phyloP scores from a whole-genome alignment of 2,113 vertebrate species.

The Rana temporaria region DNA sequence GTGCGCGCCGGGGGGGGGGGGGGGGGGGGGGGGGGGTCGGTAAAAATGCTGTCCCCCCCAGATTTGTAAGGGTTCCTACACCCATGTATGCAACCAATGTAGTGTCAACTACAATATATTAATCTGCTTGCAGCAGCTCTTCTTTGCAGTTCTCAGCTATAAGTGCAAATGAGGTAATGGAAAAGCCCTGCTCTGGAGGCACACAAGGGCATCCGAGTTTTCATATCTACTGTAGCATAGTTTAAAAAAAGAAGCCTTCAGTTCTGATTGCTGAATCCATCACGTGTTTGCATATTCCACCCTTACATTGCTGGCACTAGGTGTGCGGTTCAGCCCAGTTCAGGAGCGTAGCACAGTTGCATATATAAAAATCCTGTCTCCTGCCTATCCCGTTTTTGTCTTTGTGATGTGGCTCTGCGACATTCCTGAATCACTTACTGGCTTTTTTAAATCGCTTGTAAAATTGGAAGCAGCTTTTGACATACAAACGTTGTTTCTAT shows the following conservation, averaged over 20 bases:
- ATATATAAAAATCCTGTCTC: slow-evolving; percentile 5
- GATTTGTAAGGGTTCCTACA: no score
- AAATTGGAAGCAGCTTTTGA: slow-evolving; percentile 50
- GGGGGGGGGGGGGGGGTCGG: no score
- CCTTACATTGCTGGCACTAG: neutral
- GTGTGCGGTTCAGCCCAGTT: slow-evolving; percentile 36
- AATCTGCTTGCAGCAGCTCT: slow-evolving; percentile 3
- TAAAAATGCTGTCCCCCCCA: no score
- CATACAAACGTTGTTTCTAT: slow-evolving; percentile 43
- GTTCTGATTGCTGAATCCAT: neutral
- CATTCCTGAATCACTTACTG: slow-evolving; percentile 47
- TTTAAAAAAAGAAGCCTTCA: slow-evolving; percentile 24
- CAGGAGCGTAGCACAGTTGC: slow-evolving; percentile 10
- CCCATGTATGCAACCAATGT: neutral
- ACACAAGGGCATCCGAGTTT: neutral
- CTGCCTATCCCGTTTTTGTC: slow-evolving; percentile 19
- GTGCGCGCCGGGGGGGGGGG: no score
- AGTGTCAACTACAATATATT: neutral
- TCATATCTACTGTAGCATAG: neutral
- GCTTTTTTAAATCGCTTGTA: slow-evolving; percentile 44
- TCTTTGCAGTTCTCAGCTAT: slow-evolving; percentile 8
- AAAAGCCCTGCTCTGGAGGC: neutral
- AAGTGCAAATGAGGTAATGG: slow-evolving; percentile 42
- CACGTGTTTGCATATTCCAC: slow-evolving; percentile 1
- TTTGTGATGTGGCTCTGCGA: slow-evolving; percentile 40